Conservation (phyloP, 2,113 vertebrate genomes). For the Phaethornis superciliosus region DNA sequence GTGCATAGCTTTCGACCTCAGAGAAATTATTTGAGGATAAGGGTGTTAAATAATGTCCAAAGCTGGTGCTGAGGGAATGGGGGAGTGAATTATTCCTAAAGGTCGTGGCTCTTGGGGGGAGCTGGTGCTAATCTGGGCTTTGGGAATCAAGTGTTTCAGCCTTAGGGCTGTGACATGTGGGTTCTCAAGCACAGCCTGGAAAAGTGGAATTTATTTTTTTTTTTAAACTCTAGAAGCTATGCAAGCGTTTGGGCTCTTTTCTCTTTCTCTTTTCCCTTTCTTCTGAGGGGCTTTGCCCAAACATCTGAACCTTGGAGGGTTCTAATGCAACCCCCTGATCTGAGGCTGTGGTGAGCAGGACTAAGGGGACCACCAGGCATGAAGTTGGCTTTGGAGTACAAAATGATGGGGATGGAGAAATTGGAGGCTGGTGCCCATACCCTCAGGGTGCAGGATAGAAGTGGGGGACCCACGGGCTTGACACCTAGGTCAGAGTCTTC, state of each 20-base stretch:
- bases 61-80: neutral
- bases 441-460: neutral
- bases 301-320: accelerated
- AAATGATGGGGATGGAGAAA: neutral
- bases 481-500: neutral
- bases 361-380: accelerated
- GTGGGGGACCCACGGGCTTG: neutral
- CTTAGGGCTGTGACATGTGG: neutral
- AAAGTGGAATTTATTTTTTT: neutral
- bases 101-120: neutral
- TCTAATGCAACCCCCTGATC: neutral
- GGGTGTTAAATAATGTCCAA: neutral
- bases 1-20: neutral
- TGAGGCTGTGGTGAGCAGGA: neutral
- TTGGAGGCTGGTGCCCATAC: neutral
- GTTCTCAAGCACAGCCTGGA: neutral
- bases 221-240: neutral
- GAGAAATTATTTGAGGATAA: neutral
- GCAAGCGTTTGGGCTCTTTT: neutral
- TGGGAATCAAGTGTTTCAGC: neutral
- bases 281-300: neutral
- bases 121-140: neutral
- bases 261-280: neutral
- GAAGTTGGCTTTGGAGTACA: neutral
- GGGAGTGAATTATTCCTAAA: neutral